Conservation (phyloP, 2,113 vertebrate genomes). For the Mustela nigripes region DNA sequence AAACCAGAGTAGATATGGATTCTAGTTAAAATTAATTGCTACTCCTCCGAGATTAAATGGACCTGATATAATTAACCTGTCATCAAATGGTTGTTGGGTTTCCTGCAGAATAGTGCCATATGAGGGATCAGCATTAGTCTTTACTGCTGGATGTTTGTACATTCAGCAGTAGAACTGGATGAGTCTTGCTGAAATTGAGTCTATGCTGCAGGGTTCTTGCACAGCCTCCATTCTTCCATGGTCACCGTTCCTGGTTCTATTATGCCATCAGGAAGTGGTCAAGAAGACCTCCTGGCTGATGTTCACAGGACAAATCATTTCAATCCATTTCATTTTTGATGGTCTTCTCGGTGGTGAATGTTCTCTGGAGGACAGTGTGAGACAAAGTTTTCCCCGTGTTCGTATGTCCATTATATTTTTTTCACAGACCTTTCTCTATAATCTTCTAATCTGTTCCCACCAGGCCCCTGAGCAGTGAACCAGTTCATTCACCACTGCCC, state of each 20-base stretch:
- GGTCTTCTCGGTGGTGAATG: neutral
- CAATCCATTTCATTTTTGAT: neutral
- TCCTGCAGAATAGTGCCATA: neutral
- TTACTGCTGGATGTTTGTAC: neutral
- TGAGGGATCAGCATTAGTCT: neutral
- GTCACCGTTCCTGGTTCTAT: neutral
- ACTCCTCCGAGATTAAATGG: neutral
- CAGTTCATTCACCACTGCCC: neutral
- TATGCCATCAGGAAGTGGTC: neutral
- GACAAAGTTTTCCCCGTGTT: neutral
- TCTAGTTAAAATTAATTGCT: neutral
- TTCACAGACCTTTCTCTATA: neutral
- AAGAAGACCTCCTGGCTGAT: neutral
- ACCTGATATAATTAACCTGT: neutral
- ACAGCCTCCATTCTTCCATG: neutral
- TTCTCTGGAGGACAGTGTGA: neutral
- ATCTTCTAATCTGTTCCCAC: neutral
- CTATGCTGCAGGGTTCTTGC: neutral
- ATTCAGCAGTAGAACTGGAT: neutral
- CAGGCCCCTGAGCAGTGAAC: neutral
- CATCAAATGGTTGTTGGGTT: neutral
- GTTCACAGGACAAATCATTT: neutral
- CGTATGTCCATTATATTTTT: neutral
- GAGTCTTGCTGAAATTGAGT: neutral
- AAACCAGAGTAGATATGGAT: neutral